Base-by-base conservation (phyloP, 2,888 invertebrate species). In the Neoaliturus tenellus region DNA sequence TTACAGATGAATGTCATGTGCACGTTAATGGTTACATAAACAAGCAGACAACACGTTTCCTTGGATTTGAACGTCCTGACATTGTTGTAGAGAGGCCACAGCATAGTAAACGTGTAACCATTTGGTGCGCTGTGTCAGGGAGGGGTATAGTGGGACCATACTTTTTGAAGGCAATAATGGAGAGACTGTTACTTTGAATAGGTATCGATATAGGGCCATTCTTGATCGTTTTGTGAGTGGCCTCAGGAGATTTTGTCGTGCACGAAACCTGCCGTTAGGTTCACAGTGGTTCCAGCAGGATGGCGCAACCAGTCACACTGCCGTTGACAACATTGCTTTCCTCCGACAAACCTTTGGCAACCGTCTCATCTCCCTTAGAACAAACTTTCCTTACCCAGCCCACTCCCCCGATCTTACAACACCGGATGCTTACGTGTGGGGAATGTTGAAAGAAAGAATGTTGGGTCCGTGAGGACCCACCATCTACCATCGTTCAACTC, bases 21-120 rank as follows among this genome's bases (percentile, higher is more conserved):
- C 41, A 75, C 25, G 44, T 39, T 75, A 75, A 25, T 75, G 75
- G 75, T 35, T 48, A 20, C 28, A 41, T n/a, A 41, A 41, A 48
- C 48, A 75, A 75, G 23, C 75, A 75, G 75, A 75, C 41, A 75
- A 44, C 75, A 41, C 28, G 23, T 75, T 73, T 73, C n/a, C 73
- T 73, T 75, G 75, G 75, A 23, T 14, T 75, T 48, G 20, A 4
- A 75, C 75, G 8, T 75, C 31, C 33, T 69, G n/a, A n/a, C n/a
- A 69, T 3, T 69, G 28, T 33, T 69, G 69, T 69, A 69, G 33
- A 69, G 69, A 69, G 69, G 35, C 69, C 69, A 33, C 69, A n/a
- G 28, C 69, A 33, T 69, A 33, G 69, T 69, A 33, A 69, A 33
- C 33, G 35, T 28, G 69, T n/a, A n/a, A 69, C 69, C 69, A 33